Evolutionary conservation across 2,113 vertebrate genomes (phyloP), one percentile per base, ranked within the genome.

Genomic region (Nesogale talazaci): DNA sequence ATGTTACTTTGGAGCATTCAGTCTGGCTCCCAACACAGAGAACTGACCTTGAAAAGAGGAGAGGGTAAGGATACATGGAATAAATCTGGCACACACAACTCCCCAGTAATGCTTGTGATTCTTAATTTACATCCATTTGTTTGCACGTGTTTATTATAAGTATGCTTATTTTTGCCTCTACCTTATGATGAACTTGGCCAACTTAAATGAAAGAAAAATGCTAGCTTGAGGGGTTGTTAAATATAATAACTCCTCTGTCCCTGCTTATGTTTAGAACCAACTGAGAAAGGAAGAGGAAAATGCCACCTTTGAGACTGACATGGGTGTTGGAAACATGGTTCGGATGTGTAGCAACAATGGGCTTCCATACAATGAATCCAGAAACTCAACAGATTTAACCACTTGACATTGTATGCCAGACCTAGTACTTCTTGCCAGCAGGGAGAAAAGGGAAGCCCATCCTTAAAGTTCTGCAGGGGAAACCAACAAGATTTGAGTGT

Each of bases 241-340:
- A 52, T 70, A 70, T 34, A n/a, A 70, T 70, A 78, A 2, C 25
- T 70, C 4, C 3, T 23, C 40, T 76, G 69, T 63, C 29, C 31
- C 57, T 61, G 16, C 61, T 6, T 74, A 27, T 88, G 27, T 78
- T 90, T 78, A n/a, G 40, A 89, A 86, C 29, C 46, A 93, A 86
- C 75, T 83, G 27, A 75, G 52, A 95, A 83, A 2, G 31, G 17
- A 80, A 38, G 7, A 57, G 59, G n/a, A 83, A 79, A 93, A 77
- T 40, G 59, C n/a, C 17, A 65, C 70, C 74, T 77, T 89, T 79
- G 52, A 79, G 83, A 82, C 36, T 40, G 72, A 77, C 65, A 92
- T 11, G 52, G 19, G 14, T 88, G 5, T 40, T 61, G 14, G 15
- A 77, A 94, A 88, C 2, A 76, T 19, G 52, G 36, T 29, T 40